Evolutionary conservation across 2,113 vertebrate genomes (phyloP).

Genomic region (Stigmatopora argus): DNA sequence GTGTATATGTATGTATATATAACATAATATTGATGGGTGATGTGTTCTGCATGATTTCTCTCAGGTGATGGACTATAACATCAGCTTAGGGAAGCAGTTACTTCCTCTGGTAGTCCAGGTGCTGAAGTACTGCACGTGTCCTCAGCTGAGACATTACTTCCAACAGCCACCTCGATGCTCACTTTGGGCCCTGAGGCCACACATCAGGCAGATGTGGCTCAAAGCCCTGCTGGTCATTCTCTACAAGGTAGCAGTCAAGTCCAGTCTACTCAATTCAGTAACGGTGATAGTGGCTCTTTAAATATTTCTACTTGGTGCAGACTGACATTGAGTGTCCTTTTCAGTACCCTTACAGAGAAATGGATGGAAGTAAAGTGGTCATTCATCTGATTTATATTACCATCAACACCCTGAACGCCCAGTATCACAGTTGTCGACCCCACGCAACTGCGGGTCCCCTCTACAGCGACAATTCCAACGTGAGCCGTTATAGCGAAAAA

Average conservation of each 20-base stretch:
- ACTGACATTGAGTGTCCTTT: background rate
- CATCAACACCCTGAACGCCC: slow-evolving; percentile 95
- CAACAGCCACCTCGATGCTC: slow-evolving; percentile 97
- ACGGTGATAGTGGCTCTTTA: too few species aligned
- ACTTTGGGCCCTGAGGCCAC: slow-evolving; percentile 90
- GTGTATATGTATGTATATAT: too few species aligned
- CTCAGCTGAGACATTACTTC: slow-evolving; percentile 95
- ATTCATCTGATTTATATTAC: slow-evolving; percentile 97
- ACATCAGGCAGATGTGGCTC: slow-evolving; percentile 97
- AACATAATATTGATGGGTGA: background rate
- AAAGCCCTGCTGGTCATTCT: slow-evolving; percentile 94
- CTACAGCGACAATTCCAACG: slow-evolving; percentile 97
- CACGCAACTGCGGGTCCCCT: slow-evolving; percentile 90
- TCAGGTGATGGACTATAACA: slow-evolving; percentile 98
- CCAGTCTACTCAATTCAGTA: too few species aligned
- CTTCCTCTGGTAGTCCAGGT: slow-evolving; percentile 97
- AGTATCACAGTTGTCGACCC: slow-evolving; percentile 98
- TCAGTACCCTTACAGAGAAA: slow-evolving; percentile 96
- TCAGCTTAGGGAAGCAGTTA: slow-evolving; percentile 91
- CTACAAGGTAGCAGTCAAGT: slow-evolving; percentile 80
- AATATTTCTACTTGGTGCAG: background rate
- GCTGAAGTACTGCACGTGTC: slow-evolving; percentile 93
- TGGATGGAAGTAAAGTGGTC: slow-evolving; percentile 92
- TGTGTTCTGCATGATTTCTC: slow-evolving; percentile 26
- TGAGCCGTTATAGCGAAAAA: slow-evolving; percentile 97